Evolutionary conservation across 2,888 invertebrate genomes (phyloP).

Genomic region (Cheiracanthium punctorium): DNA sequence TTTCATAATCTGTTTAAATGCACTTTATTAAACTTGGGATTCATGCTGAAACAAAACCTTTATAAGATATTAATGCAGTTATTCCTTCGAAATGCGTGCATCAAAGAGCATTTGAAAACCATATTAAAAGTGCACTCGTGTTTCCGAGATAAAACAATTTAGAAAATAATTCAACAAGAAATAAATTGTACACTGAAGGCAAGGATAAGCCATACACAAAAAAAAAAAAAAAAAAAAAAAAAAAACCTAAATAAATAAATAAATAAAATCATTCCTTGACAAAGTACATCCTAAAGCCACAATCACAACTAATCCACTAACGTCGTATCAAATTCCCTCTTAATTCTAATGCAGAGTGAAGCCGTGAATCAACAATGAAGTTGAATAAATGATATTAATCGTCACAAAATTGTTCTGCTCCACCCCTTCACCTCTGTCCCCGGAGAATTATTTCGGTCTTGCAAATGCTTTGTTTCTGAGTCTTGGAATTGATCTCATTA

Average conservation of each 20-base stretch:
- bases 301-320: constrained; percentile 37
- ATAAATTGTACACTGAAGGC: background rate
- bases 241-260: background rate
- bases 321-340: constrained; percentile 56
- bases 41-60: too few relatives aligned
- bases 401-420: constrained; percentile 25
- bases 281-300: constrained; percentile 5
- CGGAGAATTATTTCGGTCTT: constrained; percentile 46
- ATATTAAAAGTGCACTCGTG: background rate
- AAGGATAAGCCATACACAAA: too few relatives aligned
- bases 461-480: constrained; percentile 45
- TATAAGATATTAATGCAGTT: too few relatives aligned
- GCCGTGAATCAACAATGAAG: constrained; percentile 53
- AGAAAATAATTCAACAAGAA: background rate
- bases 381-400: constrained; percentile 68
- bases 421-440: background rate
- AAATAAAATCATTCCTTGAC: too few relatives aligned
- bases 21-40: too few relatives aligned
- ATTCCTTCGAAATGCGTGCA: too few relatives aligned
- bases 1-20: too few relatives aligned
- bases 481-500: constrained; percentile 58
- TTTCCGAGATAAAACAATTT: background rate
- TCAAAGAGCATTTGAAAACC: too few relatives aligned
- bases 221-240: background rate
- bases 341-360: constrained; percentile 23